phyloP scores from a whole-genome alignment of 2,888 invertebrate genomes.

The Lymantria monacha region DNA sequence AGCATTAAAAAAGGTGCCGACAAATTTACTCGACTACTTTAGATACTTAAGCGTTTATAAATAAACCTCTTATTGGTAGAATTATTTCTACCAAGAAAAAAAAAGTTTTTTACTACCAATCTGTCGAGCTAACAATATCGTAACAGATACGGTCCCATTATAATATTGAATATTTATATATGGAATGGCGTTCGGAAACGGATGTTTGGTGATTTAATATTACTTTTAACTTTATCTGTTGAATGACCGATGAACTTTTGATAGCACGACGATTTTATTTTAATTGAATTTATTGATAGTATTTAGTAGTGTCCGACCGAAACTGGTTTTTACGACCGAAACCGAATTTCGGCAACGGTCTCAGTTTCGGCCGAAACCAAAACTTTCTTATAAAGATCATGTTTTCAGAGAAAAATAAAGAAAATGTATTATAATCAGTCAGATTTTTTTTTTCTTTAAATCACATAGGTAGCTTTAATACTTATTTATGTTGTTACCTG shows the following conservation, averaged over 20 bases:
- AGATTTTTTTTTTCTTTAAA: too few species aligned
- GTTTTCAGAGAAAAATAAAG: too few species aligned
- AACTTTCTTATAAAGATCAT: too few species aligned
- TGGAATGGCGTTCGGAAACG: constrained; percentile 36
- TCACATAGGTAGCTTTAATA: too few species aligned
- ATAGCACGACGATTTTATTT: constrained; percentile 26
- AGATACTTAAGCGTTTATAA: background rate
- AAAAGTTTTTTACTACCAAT: constrained; percentile 1
- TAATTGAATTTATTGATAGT: constrained; percentile 10
- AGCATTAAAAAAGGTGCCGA: background rate
- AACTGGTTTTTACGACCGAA: too few species aligned
- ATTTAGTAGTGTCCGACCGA: too few species aligned
- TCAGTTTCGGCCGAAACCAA: too few species aligned
- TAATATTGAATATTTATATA: constrained; percentile 20
- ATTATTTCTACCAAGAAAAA: background rate
- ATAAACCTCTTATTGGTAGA: background rate
- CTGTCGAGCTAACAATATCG: constrained; percentile 5
- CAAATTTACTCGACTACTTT: background rate
- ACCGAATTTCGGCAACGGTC: too few species aligned
- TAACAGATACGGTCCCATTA: constrained; percentile 9
- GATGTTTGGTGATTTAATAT: constrained; percentile 49
- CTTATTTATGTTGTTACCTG: too few species aligned
- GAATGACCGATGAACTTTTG: constrained; percentile 17
- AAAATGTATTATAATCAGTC: too few species aligned
- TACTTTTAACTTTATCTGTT: constrained; percentile 38